phyloP scores from a whole-genome alignment of 1,140 invertebrate genomes.

The Lepidotrigona ventralis region DNA sequence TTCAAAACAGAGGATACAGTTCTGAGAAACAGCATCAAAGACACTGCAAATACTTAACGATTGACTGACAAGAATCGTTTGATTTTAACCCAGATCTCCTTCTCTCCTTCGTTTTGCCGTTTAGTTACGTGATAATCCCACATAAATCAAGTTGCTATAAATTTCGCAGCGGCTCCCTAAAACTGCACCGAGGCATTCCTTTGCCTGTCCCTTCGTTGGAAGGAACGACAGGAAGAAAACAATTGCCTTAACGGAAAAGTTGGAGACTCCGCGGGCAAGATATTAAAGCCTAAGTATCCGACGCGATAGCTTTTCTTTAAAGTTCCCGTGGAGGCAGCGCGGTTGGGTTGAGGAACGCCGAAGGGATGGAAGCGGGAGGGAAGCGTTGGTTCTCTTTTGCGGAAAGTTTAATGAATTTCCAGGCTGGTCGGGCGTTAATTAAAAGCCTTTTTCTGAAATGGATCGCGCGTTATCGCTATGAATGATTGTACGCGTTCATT shows the following conservation, averaged over 20 bases:
- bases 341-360: too few relatives aligned
- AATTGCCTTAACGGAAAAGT: slow-evolving; percentile 13
- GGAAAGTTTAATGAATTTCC: slow-evolving; percentile 48
- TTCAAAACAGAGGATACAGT: neutral
- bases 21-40: too few relatives aligned
- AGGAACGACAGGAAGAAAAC: neutral
- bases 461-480: slow-evolving; percentile 48
- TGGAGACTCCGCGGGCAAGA: slow-evolving; percentile 10
- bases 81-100: neutral
- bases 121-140: neutral
- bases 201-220: neutral
- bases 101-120: neutral
- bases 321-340: neutral
- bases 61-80: too few relatives aligned
- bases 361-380: too few relatives aligned
- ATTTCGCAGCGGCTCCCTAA: neutral
- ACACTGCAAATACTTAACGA: too few relatives aligned
- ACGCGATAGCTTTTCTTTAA: slow-evolving; percentile 26
- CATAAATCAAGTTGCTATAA: neutral
- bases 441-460: slow-evolving; percentile 54
- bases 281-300: slow-evolving; percentile 37
- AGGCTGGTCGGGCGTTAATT: slow-evolving; percentile 49
- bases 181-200: neutral
- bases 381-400: neutral
- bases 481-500: slow-evolving; percentile 47